Conservation (phyloP, 2,113 vertebrate species). For the Cephalophus harveyi region DNA sequence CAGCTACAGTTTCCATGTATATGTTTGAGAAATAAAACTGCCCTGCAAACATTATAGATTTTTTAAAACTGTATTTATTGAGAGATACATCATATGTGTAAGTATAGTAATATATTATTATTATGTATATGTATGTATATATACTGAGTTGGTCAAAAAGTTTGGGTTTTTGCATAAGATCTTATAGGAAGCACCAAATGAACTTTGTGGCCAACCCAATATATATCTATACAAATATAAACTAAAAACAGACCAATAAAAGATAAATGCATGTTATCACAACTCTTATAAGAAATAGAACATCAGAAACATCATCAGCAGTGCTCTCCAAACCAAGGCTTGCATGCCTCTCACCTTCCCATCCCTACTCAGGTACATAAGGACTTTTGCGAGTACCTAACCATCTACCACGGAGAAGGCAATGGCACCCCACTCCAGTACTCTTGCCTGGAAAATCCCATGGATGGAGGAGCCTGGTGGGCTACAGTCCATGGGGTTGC, state of each 20-base stretch:
- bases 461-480: too few relatives aligned
- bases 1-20: background rate
- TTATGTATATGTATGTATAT: background rate
- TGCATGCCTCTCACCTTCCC: accelerated
- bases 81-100: background rate
- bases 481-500: too few relatives aligned
- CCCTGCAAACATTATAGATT: background rate
- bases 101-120: background rate
- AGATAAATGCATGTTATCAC: background rate
- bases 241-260: background rate
- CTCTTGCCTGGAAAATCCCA: too few relatives aligned
- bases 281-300: background rate
- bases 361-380: background rate
- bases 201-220: background rate
- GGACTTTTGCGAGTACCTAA: background rate
- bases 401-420: background rate
- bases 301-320: background rate
- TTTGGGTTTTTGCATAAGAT: background rate
- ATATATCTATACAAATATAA: background rate
- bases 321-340: background rate
- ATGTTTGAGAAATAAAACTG: background rate
- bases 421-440: too few relatives aligned
- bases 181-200: background rate
- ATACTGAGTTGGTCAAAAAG: background rate
- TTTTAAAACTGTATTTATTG: background rate